A percentile compares a stretch with the other conserved stretches of the same genome.
Conservation (phyloP, 2,113 vertebrate genomes). For the Typhlomys cinereus region DNA sequence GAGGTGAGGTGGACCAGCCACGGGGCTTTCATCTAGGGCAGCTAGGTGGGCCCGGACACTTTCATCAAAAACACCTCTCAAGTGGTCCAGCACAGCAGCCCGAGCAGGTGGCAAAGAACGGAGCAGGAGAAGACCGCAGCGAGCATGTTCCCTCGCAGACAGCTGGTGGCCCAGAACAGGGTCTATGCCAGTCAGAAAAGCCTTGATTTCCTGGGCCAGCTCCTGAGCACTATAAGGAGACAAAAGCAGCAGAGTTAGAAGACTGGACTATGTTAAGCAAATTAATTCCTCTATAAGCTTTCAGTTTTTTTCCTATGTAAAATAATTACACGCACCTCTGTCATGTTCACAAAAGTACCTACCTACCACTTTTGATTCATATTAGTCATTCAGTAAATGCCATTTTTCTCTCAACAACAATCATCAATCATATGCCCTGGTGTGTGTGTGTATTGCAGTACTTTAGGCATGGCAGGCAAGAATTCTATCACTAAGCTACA, state of each 20-base stretch:
- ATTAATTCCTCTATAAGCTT: neutral
- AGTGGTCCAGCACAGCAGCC: constrained; percentile 92
- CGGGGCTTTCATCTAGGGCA: constrained; percentile 81
- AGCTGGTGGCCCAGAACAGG: constrained; percentile 91
- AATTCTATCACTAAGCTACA: neutral
- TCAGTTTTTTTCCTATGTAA: neutral
- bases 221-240: constrained; percentile 88
- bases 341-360: neutral
- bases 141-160: constrained; percentile 91
- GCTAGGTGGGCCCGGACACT: constrained; percentile 91
- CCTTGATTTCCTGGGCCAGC: constrained; percentile 93
- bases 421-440: neutral
- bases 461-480: neutral
- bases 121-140: constrained; percentile 92
- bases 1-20: constrained; percentile 78
- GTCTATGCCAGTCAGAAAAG: constrained; percentile 93
- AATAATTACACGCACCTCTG: neutral
- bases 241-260: constrained; percentile 42
- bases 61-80: constrained; percentile 93
- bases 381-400: neutral
- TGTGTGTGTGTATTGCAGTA: too few relatives aligned
- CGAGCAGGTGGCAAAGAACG: constrained; percentile 93
- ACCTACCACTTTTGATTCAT: neutral
- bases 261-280: neutral
- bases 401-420: neutral